Conservation (phyloP, 2,113 vertebrate species). For the Pteronura brasiliensis region DNA sequence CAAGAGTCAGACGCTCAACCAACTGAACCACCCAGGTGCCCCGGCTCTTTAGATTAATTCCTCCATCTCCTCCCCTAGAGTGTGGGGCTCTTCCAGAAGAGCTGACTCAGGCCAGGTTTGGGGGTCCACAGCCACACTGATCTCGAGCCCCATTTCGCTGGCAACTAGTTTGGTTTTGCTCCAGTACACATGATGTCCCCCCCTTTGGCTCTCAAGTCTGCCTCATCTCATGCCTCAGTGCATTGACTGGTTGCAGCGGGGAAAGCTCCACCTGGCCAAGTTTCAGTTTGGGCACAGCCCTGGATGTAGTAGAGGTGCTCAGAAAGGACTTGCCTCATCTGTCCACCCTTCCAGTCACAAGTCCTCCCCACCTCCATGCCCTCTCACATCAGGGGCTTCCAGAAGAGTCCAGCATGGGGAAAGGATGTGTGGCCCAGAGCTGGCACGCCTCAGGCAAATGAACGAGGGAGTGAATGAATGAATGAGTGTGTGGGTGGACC, state of each 20-base stretch:
- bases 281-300: neutral
- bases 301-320: neutral
- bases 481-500: neutral
- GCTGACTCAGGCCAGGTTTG: neutral
- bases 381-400: neutral
- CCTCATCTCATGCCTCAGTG: neutral
- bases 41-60: neutral
- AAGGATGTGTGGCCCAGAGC: neutral
- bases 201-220: neutral
- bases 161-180: neutral
- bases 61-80: neutral
- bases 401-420: neutral
- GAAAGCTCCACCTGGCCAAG: neutral
- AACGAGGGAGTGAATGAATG: neutral
- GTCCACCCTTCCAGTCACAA: rapidly evolving
- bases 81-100: neutral
- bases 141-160: neutral
- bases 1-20: neutral
- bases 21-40: neutral
- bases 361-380: neutral
- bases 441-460: neutral
- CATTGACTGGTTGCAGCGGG: neutral
- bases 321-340: neutral
- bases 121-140: neutral
- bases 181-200: neutral